A percentile compares a stretch with the other conserved stretches of the same genome.
phyloP scores from a whole-genome alignment of 2,113 vertebrate genomes.

The Strix aluco region DNA sequence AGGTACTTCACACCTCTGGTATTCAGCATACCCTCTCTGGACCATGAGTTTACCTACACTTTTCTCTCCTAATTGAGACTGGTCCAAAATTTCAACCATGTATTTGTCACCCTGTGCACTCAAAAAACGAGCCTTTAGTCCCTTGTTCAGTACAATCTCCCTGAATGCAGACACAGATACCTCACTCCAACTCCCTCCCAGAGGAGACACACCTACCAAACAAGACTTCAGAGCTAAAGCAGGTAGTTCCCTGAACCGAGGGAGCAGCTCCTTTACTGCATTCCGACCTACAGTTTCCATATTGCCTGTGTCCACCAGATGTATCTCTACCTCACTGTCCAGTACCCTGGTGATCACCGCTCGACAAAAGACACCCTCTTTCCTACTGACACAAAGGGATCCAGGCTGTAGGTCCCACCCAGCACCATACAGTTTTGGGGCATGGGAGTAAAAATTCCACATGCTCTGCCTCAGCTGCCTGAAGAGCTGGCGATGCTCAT shows the following conservation, averaged over 20 bases:
- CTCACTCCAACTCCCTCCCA: slow-evolving; percentile 77
- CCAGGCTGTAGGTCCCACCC: slow-evolving; percentile 72
- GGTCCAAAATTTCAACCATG: slow-evolving; percentile 80
- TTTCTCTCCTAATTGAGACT: slow-evolving; percentile 73
- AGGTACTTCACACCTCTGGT: slow-evolving; percentile 39
- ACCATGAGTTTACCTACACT: slow-evolving; percentile 80
- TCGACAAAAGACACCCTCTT: slow-evolving; percentile 82
- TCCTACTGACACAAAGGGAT: slow-evolving; percentile 80
- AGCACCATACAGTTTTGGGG: slow-evolving; percentile 47
- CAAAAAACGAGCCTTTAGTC: slow-evolving; percentile 74
- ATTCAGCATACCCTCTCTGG: slow-evolving; percentile 73
- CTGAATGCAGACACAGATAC: slow-evolving; percentile 80
- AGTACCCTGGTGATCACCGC: slow-evolving; percentile 74
- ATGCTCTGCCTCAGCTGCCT: slow-evolving; percentile 77
- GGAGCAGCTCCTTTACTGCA: slow-evolving; percentile 76
- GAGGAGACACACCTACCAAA: slow-evolving; percentile 78
- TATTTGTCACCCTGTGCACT: slow-evolving; percentile 70
- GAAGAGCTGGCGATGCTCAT: slow-evolving; percentile 73
- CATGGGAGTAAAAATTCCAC: slow-evolving; percentile 76
- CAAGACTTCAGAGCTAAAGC: slow-evolving; percentile 82
- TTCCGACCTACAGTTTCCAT: slow-evolving; percentile 70
- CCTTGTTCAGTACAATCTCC: slow-evolving; percentile 80
- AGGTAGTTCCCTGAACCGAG: slow-evolving; percentile 78
- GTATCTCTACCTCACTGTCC: slow-evolving; percentile 72
- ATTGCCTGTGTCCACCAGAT: slow-evolving; percentile 86